Evolutionary conservation across 2,888 invertebrate species (phyloP).

Genomic region (Spodoptera littoralis): DNA sequence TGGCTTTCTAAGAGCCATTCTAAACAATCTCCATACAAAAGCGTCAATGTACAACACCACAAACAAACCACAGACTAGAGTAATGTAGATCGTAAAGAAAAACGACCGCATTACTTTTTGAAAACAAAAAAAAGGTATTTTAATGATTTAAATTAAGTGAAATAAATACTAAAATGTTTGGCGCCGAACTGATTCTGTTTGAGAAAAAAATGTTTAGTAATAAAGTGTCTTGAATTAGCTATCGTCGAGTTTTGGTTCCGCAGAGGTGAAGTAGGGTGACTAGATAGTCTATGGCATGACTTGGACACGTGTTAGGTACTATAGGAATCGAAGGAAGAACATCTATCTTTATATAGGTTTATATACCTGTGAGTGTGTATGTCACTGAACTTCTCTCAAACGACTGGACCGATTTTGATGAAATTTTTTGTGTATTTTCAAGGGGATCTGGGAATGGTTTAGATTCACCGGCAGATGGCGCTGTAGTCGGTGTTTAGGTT

Average conservation of each 20-base stretch:
- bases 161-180: constrained; percentile 47
- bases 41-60: constrained; percentile 1
- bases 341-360: no score
- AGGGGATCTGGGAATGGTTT: no score
- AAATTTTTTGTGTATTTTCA: no score
- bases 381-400: no score
- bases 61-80: constrained; percentile 4
- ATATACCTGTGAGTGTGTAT: no score
- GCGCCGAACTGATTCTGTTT: constrained; percentile 34
- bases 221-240: constrained; percentile 62
- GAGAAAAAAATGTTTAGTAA: constrained; percentile 50
- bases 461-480: no score
- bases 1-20: background rate
- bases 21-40: background rate
- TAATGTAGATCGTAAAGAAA: constrained; percentile 39
- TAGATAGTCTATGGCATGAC: background rate
- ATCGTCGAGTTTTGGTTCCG: constrained; percentile 46
- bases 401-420: no score
- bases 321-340: no score
- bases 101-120: constrained; percentile 36
- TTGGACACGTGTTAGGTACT: no score
- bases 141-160: constrained; percentile 41
- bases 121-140: constrained; percentile 29
- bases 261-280: constrained; percentile 31
- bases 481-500: no score